Evolutionary conservation across 2,113 vertebrate genomes (phyloP).

Genomic region (Peromyscus maniculatus): DNA sequence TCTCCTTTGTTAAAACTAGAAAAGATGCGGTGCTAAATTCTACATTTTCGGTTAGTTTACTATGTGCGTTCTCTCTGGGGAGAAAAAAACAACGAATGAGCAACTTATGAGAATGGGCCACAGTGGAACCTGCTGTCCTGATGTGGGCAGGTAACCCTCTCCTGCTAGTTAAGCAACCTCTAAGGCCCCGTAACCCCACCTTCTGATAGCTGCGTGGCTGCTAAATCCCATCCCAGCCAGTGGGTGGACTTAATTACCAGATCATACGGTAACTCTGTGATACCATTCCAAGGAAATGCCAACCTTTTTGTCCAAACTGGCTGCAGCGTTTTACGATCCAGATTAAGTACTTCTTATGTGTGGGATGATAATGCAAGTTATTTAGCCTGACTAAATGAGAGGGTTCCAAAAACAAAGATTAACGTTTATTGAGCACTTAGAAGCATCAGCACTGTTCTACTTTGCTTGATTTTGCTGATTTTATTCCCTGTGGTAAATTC

Average conservation of each 20-base stretch:
- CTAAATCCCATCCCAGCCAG: background rate
- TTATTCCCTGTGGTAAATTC: background rate
- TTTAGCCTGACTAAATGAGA: constrained; percentile 40
- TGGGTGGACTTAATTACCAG: background rate
- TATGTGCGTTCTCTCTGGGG: constrained; percentile 24
- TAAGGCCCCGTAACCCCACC: background rate
- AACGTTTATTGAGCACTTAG: background rate
- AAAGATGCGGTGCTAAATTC: background rate
- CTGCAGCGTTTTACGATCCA: background rate
- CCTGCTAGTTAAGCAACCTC: background rate
- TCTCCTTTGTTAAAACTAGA: constrained; percentile 33
- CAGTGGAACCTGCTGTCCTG: background rate
- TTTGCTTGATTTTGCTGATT: constrained; percentile 40
- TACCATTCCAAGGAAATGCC: constrained; percentile 37
- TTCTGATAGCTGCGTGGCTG: background rate
- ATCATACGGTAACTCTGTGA: background rate
- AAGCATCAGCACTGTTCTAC: background rate
- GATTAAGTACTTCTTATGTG: constrained; percentile 29
- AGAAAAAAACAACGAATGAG: background rate
- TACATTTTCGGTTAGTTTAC: constrained; percentile 24
- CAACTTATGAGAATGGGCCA: background rate
- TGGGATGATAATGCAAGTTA: constrained; percentile 27
- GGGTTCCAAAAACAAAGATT: constrained; percentile 54
- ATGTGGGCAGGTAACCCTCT: background rate
- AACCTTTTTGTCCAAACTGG: constrained; percentile 2